Base-by-base conservation (phyloP, 2,797 vertebrate genomes). In the Neoniphon sammara region DNA sequence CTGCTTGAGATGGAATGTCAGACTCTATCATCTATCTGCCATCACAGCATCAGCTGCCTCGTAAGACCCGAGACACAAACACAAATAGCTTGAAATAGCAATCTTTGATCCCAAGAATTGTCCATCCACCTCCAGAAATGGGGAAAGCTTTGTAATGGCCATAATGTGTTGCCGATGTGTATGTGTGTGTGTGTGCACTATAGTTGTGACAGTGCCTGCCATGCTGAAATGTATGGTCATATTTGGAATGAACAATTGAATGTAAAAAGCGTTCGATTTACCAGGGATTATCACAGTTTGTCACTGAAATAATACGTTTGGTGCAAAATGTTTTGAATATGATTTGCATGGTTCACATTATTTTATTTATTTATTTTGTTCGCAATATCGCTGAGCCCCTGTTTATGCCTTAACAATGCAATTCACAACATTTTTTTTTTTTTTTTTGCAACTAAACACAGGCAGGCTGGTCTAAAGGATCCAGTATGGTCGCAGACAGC, bases 401-500 rank as follows among this genome's bases (percentile, higher is more conserved):
- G 9, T 20, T 49, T n/a, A 20, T 18, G n/a, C 18, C 47, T 10
- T 17, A 30, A 59, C 56, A n/a, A 58, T 36, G 9, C n/a, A 39
- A 23, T 49, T 47, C 7, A 63, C 44, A 49, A 63, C 58, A 61
- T n/a, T n/a, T n/a, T n/a, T n/a, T n/a, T n/a, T 23, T 42, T 11
- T 8, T 17, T 20, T 25, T 71, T 25, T 27, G 64, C 56, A 76
- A 67, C 53, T 76, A 66, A 75, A 75, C 44, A 11, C 23, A 69
- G 58, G 11, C 54, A 56, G 57, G 14, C 78, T 30, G 68, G 23
- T 77, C 73, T 53, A 70, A 73, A 65, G 80, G 80, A 88, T 87
- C 78, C 65, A 70, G 70, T 80, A 65, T 80, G 74, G 80, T 85
- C 77, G 66, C 83, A 84, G 89, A 86, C 82, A 88, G 85, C 80